Base-by-base conservation (phyloP, 1,140 invertebrate species). In the Bombus impatiens region DNA sequence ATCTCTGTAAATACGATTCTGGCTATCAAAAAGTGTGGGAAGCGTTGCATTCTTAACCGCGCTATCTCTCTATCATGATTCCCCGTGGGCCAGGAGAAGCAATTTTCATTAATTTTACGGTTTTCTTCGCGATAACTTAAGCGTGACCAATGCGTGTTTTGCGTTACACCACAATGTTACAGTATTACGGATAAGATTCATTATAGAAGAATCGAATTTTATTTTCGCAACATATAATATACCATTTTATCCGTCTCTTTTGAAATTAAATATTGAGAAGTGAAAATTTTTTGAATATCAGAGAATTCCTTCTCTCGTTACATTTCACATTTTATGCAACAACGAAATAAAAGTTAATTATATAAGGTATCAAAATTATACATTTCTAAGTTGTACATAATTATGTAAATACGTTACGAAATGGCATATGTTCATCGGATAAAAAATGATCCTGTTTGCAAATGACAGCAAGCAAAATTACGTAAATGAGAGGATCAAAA, bases 61-160 rank as follows among this genome's bases (percentile, higher is more conserved):
- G 42, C 53, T 28, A 80, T 37, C 57, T 22, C n/a, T 44, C 32
- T 42, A 47, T 28, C 12, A n/a, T 81, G 81, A 32, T 68, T 62
- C 28, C 59, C 42, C 44, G 72, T 53, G 77, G 44, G 40, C 42
- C 75, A 72, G 44, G 3, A 78, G 82, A 86, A 65, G 81, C 78
- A 84, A 90, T 82, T 82, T 84, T 78, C 76, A 9, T 71, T 82
- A 42, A 90, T 89, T 89, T 90, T 47, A 85, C 82, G 88, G 78
- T 85, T 62, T 67, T 87, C 67, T 87, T 90, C 81, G 37, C 68
- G 71, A 72, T 44, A 70, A 84, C 76, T 53, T 79, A 57, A 76
- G 78, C 88, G 76, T 90, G 78, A 89, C 86, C 72, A 28, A 59
- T 78, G 57, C 40, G 44, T 10, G 12, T 25, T 67, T 53, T 47